Percentiles rank a stretch among this genome's conserved stretches.
phyloP scores from a whole-genome alignment of 2,113 vertebrate genomes.

The Mormoops blainvillei region DNA sequence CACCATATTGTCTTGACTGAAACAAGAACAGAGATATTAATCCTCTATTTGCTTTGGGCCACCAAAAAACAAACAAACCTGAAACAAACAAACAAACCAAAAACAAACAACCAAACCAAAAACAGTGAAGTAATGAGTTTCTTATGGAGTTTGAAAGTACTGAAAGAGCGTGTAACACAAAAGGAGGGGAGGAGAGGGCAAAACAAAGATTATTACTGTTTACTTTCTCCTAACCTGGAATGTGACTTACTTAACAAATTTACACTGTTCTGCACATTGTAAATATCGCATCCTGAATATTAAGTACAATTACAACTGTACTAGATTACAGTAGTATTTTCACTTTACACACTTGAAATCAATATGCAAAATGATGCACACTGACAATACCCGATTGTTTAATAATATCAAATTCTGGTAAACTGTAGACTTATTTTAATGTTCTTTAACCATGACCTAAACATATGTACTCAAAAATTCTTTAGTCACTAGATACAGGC shows the following conservation, averaged over 20 bases:
- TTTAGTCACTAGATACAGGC: background rate
- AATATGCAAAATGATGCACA: slow-evolving; percentile 33
- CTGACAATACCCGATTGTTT: background rate
- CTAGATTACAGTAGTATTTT: background rate
- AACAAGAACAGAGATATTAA: slow-evolving; percentile 6
- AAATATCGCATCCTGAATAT: slow-evolving; percentile 28
- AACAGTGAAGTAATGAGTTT: background rate
- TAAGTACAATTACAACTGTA: background rate
- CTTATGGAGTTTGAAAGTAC: background rate
- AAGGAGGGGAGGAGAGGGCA: background rate
- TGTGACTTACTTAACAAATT: slow-evolving; percentile 16
- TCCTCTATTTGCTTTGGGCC: background rate
- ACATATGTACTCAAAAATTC: slow-evolving; percentile 7
- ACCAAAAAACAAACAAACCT: too few species aligned
- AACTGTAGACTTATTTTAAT: slow-evolving; percentile 9
- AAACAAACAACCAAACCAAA: too few species aligned
- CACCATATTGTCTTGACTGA: background rate
- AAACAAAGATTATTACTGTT: background rate
- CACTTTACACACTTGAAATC: slow-evolving; percentile 15
- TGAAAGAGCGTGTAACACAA: background rate
- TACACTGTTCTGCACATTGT: background rate
- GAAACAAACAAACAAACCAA: too few species aligned
- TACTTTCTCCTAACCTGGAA: slow-evolving; percentile 39
- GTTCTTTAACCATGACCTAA: slow-evolving; percentile 31
- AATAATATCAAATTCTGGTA: background rate